Base-by-base conservation (phyloP, 2,888 invertebrate species). In the Ormyrus pomaceus region DNA sequence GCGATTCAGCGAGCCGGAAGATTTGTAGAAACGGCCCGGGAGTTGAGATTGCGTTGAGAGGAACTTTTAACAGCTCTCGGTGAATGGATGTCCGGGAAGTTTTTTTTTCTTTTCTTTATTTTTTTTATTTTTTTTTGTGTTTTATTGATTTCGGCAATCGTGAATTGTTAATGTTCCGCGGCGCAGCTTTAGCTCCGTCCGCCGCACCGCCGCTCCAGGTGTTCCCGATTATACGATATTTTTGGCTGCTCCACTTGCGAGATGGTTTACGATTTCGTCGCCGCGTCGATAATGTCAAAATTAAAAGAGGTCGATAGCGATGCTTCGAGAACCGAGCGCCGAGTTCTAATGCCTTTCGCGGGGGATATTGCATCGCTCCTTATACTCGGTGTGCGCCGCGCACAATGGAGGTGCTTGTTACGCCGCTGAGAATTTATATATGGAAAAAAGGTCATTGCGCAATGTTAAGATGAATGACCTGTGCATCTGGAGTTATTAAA, bases 41-140 rank as follows among this genome's bases (percentile, higher is more conserved):
- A 78, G 78, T 78, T 72, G 61, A 78, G 61, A 78, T 61, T 78
- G 61, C 66, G 56, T 61, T 68, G 64, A 50, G n/a, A 61, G 53
- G 55, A 78, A 78, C 50, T 77, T 58, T 77, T 65, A 59, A 19
- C 48, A 34, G 34, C 34, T 34, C 65, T 48, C 13, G 65, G 58
- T 59, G 53, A 59, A 72, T 13, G 58, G 61, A 34, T 55, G 56
- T 34, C 59, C 50, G 50, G 19, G 34, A 50, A 34, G 34, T 34
- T 34, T 34, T 4, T 34, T 34, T 34, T 34, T 34, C 4, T 34
- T 66, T 73, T 61, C 58, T 66, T 13, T 13, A 72, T 78, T 61
- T 3, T 34, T 34, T 34, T 34, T 34, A 2, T 3, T 2, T 34
- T 34, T 3, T 34, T 34, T 4, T 34, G 1, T 34, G 61, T 73